Evolutionary conservation across 1,140 invertebrate species (phyloP).

Genomic region (Protaetia brevitarsis): DNA sequence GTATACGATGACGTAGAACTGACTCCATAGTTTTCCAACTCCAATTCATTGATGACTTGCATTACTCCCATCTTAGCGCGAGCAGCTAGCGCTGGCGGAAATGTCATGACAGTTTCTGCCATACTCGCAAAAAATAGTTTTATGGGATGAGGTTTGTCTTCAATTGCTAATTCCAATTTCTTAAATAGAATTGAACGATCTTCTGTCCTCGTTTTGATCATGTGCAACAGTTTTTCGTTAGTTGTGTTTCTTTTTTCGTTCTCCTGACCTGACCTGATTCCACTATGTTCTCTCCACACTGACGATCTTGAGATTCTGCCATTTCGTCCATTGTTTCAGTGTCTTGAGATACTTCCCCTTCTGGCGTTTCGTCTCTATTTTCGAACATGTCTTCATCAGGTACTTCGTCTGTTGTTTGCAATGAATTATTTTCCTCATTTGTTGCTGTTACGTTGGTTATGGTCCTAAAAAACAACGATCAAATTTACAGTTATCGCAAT

Average conservation of each 20-base stretch:
- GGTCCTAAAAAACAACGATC: no score
- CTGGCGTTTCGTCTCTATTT: no score
- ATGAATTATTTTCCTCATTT: no score
- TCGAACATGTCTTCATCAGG: no score
- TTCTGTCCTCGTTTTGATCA: neutral
- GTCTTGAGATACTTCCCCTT: neutral
- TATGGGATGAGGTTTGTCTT: slow-evolving; percentile 28
- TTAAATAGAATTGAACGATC: no score
- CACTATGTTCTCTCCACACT: no score
- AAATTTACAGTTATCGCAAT: no score
- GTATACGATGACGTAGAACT: neutral
- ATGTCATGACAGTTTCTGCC: no score
- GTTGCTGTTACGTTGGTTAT: no score
- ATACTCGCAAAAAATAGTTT: slow-evolving; percentile 34
- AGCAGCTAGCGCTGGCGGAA: neutral
- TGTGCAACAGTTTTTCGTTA: slow-evolving; percentile 13
- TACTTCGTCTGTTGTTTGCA: no score
- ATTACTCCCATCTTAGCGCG: slow-evolving; percentile 7
- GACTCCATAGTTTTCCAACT: slow-evolving; percentile 17
- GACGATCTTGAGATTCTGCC: neutral
- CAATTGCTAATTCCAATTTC: no score
- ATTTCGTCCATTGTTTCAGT: neutral
- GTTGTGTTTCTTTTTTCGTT: no score
- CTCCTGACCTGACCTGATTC: neutral
- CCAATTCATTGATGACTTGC: slow-evolving; percentile 13